These are phyloP conservation scores for Candoia aspera DNA, from an alignment of 2,113 vertebrate genomes.

Conservation along the genomic window DNA sequence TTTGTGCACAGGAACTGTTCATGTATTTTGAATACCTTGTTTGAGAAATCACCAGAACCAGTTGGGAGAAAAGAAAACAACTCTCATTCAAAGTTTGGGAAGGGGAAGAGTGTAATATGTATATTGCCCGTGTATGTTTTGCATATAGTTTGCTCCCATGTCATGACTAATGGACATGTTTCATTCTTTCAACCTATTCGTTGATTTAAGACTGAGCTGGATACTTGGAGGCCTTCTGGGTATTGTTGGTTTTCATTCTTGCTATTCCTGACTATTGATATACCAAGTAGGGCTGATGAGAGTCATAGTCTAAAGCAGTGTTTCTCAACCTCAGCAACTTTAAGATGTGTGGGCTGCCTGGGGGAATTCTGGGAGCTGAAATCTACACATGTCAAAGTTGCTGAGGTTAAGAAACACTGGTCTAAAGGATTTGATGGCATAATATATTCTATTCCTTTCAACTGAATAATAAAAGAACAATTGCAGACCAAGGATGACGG, in stretches of 20 bases:
- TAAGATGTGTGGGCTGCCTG: background rate
- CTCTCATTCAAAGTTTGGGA: background rate
- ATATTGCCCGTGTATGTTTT: conserved; percentile 6
- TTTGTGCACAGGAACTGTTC: conserved; percentile 16
- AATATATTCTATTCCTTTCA: background rate
- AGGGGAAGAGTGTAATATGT: background rate
- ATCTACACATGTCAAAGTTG: background rate
- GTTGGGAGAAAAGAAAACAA: conserved; percentile 11
- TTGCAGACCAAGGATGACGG: background rate
- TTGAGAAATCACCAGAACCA: background rate
- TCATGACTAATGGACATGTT: background rate
- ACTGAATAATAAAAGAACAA: background rate
- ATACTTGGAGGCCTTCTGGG: background rate
- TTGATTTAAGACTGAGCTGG: background rate
- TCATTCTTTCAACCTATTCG: background rate
- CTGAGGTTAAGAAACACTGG: background rate
- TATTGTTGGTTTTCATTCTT: background rate
- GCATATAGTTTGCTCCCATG: background rate
- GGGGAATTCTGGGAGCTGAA: background rate
- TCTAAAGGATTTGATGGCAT: background rate
- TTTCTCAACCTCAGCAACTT: no score
- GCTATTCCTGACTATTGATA: background rate
- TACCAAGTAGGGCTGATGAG: background rate
- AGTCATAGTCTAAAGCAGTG: no score
- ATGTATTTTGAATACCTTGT: conserved; percentile 29